Base-by-base conservation (phyloP, 2,888 invertebrate genomes). In the Morpho helenor region DNA sequence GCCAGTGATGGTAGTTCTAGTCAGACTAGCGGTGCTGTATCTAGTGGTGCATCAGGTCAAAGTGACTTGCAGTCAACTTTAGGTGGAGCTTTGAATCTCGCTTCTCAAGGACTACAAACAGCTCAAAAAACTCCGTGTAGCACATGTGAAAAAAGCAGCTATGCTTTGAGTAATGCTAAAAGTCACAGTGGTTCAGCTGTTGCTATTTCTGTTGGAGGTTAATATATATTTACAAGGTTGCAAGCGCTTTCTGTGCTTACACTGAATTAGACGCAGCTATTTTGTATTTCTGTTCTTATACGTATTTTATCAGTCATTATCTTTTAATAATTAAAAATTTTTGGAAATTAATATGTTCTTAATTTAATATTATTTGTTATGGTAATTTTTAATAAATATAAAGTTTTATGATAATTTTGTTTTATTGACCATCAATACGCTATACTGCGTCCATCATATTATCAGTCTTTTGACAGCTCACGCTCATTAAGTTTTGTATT, bases 131-230 rank as follows among this genome's bases (percentile, higher is more conserved):
- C 70, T 4, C 23, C 70, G 6, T 88, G 88, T 63, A 79, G 75
- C 42, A 80, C 85, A 31, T 90, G 89, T 42, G 78, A 80, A 8
- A 86, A 82, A 60, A 77, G 80, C 59, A 77, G 74, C 63, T 87
- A 80, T 46, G 88, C 90, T 7, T 70, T 84, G 8, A 89, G 89
- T 61, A 89, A 89, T 45, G 89, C 89, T n/a, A 84, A 80, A 67
- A 88, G 86, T 61, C 70, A 76, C 52, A 77, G 69, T 41, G 89
- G 89, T 9, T 74, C 78, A 7, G 89, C 89, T 0, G 70, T 90
- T 1, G 85, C 89, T n/a, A 57, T 90, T 2, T 87, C 89, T 8
- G 76, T 87, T 10, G 83, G 84, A 39, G 85, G 87, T 65, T 86
- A 79, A 75, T 60, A 45, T 23, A 1, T 9, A n/a, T 49, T 4